These are phyloP conservation scores for Stegana nigrithorax DNA, from an alignment of 2,888 invertebrate species.

Conservation along the genomic window DNA sequence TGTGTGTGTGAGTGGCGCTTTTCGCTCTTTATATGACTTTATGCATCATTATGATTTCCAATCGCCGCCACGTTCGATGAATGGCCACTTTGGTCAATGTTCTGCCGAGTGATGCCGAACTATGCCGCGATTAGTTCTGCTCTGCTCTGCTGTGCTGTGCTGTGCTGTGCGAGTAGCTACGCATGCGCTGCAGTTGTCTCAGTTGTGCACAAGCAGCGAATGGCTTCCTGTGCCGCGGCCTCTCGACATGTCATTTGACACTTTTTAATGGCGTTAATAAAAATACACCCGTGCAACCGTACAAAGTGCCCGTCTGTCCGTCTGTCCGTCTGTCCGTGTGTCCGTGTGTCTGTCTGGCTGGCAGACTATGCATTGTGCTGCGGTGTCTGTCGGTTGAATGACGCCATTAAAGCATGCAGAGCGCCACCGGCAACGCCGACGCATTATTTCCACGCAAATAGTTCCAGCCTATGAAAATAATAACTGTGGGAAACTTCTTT, in stretches of 20 bases:
- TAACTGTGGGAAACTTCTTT: slow-evolving; percentile 61
- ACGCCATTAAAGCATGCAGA: slow-evolving; percentile 29
- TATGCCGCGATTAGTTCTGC: too few relatives aligned
- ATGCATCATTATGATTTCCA: neutral
- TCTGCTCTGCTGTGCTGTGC: neutral
- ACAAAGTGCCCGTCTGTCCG: neutral
- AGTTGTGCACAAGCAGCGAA: neutral
- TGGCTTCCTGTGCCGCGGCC: too few relatives aligned
- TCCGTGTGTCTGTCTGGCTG: neutral
- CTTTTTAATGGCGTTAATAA: slow-evolving; percentile 37
- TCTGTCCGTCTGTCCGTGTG: neutral
- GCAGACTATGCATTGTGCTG: slow-evolving; percentile 48
- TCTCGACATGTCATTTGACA: slow-evolving; percentile 59
- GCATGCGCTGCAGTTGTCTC: too few relatives aligned
- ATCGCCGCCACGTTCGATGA: too few relatives aligned
- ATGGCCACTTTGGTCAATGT: too few relatives aligned
- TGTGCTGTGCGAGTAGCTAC: slow-evolving; percentile 26
- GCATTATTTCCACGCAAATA: slow-evolving; percentile 53
- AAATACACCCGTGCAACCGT: too few relatives aligned
- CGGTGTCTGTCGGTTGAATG: too few relatives aligned
- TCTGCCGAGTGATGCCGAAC: too few relatives aligned
- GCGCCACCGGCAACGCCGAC: slow-evolving; percentile 25
- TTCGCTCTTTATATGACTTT: too few relatives aligned
- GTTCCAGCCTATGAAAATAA: slow-evolving; percentile 59
- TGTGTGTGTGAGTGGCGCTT: too few relatives aligned